These are phyloP conservation scores for Cyclargus thomasi DNA, from an alignment of 1,140 invertebrate species.

Conservation along the genomic window DNA sequence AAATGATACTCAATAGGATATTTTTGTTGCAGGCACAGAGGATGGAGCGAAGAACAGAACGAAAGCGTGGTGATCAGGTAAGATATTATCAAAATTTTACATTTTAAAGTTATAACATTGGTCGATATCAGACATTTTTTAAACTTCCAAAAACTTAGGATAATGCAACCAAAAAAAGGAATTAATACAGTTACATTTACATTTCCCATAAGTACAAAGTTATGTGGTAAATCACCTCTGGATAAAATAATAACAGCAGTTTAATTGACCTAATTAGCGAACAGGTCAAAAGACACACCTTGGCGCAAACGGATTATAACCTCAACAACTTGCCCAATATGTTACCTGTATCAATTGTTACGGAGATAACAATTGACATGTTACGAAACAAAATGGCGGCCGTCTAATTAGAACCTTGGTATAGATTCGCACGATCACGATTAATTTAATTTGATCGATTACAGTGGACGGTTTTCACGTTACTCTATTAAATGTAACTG, in stretches of 20 bases:
- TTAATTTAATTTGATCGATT: background rate
- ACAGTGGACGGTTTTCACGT: background rate
- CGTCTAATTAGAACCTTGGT: background rate
- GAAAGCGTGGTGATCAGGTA: constrained; percentile 67
- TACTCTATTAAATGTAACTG: background rate
- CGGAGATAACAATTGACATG: background rate
- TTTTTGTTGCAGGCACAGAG: constrained; percentile 61
- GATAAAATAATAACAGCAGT: background rate
- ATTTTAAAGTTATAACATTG: no score
- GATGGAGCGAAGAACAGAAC: constrained; percentile 63
- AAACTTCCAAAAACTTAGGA: no score
- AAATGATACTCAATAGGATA: constrained; percentile 14
- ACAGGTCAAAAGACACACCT: background rate
- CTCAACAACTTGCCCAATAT: background rate
- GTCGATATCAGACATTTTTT: no score
- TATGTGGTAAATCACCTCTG: background rate
- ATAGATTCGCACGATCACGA: background rate
- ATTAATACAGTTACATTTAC: no score
- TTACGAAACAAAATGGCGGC: background rate
- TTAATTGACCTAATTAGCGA: background rate
- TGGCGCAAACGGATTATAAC: background rate
- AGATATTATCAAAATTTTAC: background rate
- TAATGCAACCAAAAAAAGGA: no score
- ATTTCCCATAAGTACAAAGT: no score
- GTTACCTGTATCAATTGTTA: background rate